These are phyloP conservation scores for Salpingus planirostris DNA, from an alignment of 2,888 invertebrate species.

Conservation along the genomic window DNA sequence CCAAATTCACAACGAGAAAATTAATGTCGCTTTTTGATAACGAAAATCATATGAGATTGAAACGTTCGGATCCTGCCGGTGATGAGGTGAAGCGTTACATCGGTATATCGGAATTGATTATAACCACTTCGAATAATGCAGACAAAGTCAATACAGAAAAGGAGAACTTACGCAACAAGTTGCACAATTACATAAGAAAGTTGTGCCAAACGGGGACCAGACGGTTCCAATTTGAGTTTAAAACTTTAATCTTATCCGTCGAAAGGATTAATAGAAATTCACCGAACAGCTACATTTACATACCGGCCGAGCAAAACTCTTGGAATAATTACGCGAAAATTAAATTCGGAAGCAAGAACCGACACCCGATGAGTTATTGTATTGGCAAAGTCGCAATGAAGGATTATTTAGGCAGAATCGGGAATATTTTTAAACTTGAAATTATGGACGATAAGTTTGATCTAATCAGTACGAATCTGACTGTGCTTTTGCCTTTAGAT, in stretches of 20 bases:
- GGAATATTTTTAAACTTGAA: slow-evolving; percentile 3
- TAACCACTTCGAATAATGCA: slow-evolving; percentile 5
- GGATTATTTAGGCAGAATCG: slow-evolving; percentile 8
- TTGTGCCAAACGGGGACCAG: slow-evolving; percentile 5
- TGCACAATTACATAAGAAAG: slow-evolving; percentile 8
- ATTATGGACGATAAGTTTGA: not conserved
- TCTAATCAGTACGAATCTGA: no score
- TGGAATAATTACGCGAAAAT: slow-evolving; percentile 9
- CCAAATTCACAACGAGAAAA: no score
- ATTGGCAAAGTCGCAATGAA: slow-evolving; percentile 9
- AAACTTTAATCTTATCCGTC: slow-evolving; percentile 9
- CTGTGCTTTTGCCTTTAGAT: no score
- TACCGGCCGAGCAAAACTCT: slow-evolving; percentile 11
- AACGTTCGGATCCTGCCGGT: slow-evolving; percentile 1
- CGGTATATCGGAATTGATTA: slow-evolving; percentile 11
- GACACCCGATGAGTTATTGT: slow-evolving; percentile 3
- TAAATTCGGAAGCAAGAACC: slow-evolving; percentile 4
- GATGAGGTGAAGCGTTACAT: slow-evolving; percentile 8
- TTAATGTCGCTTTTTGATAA: no score
- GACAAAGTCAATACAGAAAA: slow-evolving; percentile 5
- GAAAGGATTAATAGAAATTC: slow-evolving; percentile 9
- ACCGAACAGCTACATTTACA: slow-evolving; percentile 6
- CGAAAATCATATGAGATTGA: no score
- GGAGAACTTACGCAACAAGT: slow-evolving; percentile 6
- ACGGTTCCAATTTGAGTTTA: slow-evolving; percentile 4